Base-by-base conservation (phyloP, 2,888 invertebrate genomes). In the Melinaea marsaeus region DNA sequence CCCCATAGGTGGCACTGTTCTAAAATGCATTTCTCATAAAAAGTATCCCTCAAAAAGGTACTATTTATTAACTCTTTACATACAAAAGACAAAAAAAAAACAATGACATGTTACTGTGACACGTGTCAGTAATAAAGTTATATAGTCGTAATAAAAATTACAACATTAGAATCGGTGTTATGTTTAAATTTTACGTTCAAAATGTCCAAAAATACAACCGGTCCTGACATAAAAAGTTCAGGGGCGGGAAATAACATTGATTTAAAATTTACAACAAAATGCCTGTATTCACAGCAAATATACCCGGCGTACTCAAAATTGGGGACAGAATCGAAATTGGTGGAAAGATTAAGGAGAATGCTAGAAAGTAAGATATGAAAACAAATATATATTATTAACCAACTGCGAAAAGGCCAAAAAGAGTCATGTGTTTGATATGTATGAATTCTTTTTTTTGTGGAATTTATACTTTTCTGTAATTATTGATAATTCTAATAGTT, bases 301-400 rank as follows among this genome's bases (percentile, higher is more conserved):
- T 90, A 68, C 90, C 90, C 1, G 78, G 77, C 35, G 35, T 78
- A 5, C 82, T 90, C 55, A 87, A 87, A 75, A 77, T 90, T 63
- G 90, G 90, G 4, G 90, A 90, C 67, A 81, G 81, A 69, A 88
- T 90, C 55, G 90, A 90, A 79, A 89, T 90, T 63, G 90, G 90
- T 54, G 90, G 90, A 46, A 88, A 86, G 82, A 90, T 90, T 69
- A 89, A 88, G 69, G 88, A 90, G 61, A 87, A 86, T 73, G 90
- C 90, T 42, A 77, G 89, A 69, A 90, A 90, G 90, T 90, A 79
- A 81, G 86, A n/a, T 9, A 9, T 9, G 11, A 42, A 42, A 42
- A 42, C 6, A 2, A 37, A 37, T 6, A 37, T 7, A 37, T 37
- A 6, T 42, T 42, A 3, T 9, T 42, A 42, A 11, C 11, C 1